A percentile compares a stretch with the other conserved stretches of the same genome.
These are phyloP conservation scores for Aphrophora alni DNA, from an alignment of 2,888 invertebrate species.

Conservation along the genomic window DNA sequence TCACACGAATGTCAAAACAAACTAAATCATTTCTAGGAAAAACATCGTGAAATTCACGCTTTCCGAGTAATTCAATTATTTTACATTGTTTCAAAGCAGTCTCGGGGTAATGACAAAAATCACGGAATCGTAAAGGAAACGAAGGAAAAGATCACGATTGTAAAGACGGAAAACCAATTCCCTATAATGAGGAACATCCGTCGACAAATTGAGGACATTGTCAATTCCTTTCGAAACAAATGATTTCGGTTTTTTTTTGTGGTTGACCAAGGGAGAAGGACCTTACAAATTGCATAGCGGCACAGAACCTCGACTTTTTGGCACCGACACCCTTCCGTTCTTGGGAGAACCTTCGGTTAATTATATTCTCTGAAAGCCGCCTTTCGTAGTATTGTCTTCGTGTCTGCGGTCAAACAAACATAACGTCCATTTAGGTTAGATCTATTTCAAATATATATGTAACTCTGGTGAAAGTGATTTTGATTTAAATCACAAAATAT, in stretches of 20 bases:
- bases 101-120: background rate
- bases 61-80: background rate
- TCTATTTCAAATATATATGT: too few species aligned
- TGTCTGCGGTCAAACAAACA: too few species aligned
- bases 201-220: background rate
- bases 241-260: background rate
- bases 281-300: slow-evolving; percentile 32
- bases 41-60: background rate
- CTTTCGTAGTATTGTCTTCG: too few species aligned
- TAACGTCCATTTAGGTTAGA: too few species aligned
- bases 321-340: slow-evolving; percentile 17
- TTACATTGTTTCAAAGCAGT: background rate
- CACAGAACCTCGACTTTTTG: slow-evolving; percentile 29
- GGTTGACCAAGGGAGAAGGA: background rate
- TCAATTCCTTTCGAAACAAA: background rate
- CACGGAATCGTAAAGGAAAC: background rate
- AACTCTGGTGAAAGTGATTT: too few species aligned
- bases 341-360: background rate
- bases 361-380: background rate
- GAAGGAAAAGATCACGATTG: background rate
- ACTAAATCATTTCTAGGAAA: background rate
- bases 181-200: background rate
- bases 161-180: background rate
- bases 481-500: too few species aligned
- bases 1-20: too few species aligned